A percentile compares a stretch with the other conserved stretches of the same genome.
These are phyloP conservation scores for Micromys minutus DNA, from an alignment of 2,113 vertebrate species.

Conservation along the genomic window DNA sequence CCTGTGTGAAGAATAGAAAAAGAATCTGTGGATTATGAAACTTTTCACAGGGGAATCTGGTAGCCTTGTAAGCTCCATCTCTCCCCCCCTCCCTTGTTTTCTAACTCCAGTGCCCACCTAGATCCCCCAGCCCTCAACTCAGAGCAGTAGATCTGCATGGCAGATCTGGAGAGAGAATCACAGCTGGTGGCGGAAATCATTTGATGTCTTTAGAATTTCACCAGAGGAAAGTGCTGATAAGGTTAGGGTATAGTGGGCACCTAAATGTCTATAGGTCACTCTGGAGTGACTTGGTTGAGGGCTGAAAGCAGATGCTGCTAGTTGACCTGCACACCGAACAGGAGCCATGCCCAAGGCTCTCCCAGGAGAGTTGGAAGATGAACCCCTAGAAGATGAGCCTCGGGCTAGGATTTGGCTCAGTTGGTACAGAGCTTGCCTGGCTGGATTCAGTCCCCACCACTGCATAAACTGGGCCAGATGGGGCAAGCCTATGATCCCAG, in stretches of 20 bases:
- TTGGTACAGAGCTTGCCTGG: neutral
- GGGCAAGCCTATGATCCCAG: neutral
- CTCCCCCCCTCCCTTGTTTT: neutral
- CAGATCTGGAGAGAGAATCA: neutral
- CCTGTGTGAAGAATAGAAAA: neutral
- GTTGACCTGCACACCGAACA: neutral
- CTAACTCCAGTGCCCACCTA: neutral
- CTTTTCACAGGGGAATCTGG: neutral
- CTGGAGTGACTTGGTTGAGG: neutral
- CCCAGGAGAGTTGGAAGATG: neutral
- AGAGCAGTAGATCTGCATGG: neutral
- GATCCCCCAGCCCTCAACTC: neutral
- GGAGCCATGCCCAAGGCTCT: neutral
- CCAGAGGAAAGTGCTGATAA: neutral
- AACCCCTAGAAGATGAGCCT: neutral
- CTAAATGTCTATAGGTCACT: neutral
- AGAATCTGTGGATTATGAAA: neutral
- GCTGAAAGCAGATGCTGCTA: neutral
- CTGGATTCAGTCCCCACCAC: neutral
- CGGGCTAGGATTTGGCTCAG: neutral
- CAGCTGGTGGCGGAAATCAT: fast-evolving
- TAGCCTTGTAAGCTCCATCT: neutral
- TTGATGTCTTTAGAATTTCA: neutral
- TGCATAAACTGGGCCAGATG: neutral
- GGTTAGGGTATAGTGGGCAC: neutral